Evolutionary conservation across 2,113 vertebrate species (phyloP), one percentile per base, ranked within the genome.

Genomic region (Labrus mixtus): DNA sequence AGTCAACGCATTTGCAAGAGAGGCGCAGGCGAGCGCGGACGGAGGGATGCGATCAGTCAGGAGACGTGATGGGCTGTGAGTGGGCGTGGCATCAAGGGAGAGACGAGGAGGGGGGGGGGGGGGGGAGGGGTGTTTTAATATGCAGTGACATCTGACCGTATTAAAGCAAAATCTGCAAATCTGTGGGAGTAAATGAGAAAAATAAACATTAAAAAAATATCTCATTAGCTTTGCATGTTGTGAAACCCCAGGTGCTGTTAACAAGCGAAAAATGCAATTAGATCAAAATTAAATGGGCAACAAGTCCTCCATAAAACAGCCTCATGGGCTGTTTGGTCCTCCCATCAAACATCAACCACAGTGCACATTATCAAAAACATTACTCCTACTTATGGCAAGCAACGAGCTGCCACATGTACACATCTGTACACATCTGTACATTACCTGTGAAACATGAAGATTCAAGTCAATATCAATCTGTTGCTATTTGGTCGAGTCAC

Each of bases 1-100:
- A 87, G 87, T 88, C 86, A 78, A 86, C 65, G 67, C 86, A 83
- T 90, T 84, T 90, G 61, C 33, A 5, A 5, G 65, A 25, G 53
- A 25, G 67, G 57, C 54, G 80, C 62, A 67, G 79, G 79, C 51
- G 62, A 70, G 45, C 12, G 4, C 10, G 50, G 54, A 68, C 10
- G 4, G 59, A 22, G 15, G 36, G 65, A 48, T 55, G 54, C 19
- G 6, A 73, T 72, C 68, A 33, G 20, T 54, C 56, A 33, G 19
- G 57, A 29, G 10, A n/a, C 7, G 8, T 45, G 53, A 71, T 53
- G 62, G 45, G n/a, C 23, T 66, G 15, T 16, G 71, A 70, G 72
- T 73, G 69, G 81, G 79, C 22, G 69, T 70, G 80, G 77, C 45
- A 41, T 19, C 19, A 43, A 6, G 46, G 33, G 76, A 67, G 68